Base-by-base conservation (phyloP, 23 tunicate genomes). In the Ciona savignyi region DNA sequence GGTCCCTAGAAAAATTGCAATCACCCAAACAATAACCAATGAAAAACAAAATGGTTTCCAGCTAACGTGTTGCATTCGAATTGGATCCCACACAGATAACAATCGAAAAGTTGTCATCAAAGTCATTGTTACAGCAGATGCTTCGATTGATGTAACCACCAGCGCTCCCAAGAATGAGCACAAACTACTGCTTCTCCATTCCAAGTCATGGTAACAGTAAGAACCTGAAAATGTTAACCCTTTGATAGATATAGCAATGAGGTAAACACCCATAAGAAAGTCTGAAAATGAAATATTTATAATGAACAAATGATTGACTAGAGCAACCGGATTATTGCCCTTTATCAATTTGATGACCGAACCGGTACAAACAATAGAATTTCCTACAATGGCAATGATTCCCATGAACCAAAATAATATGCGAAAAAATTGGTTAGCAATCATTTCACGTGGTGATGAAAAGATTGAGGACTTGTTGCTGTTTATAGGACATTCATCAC, bases 401-500 rank as follows among this genome's bases (percentile, higher is more conserved):
- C n/a, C n/a, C n/a, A n/a, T n/a, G n/a, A n/a, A n/a, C n/a, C n/a
- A n/a, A n/a, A n/a, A n/a, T n/a, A n/a, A n/a, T n/a, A n/a, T n/a
- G n/a, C n/a, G n/a, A n/a, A n/a, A n/a, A n/a, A n/a, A n/a, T n/a
- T n/a, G n/a, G n/a, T n/a, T n/a, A n/a, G n/a, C n/a, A n/a, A n/a
- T n/a, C n/a, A n/a, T n/a, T n/a, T n/a, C n/a, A n/a, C n/a, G n/a
- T n/a, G n/a, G n/a, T n/a, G n/a, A n/a, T n/a, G n/a, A n/a, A 29
- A 15, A 56, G 33, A 25, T 51, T 21, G 21, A 30, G 65, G 67
- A 27, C 3, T 33, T n/a, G 21, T n/a, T n/a, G n/a, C n/a, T n/a
- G n/a, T n/a, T n/a, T n/a, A n/a, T n/a, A n/a, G n/a, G n/a, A n/a
- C 51, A 70, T 73, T 73, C 77, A 25, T 73, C 77, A 49, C 49